These are phyloP conservation scores for Capitella teleta DNA, from an alignment of 1,140 invertebrate genomes.

Conservation along the genomic window DNA sequence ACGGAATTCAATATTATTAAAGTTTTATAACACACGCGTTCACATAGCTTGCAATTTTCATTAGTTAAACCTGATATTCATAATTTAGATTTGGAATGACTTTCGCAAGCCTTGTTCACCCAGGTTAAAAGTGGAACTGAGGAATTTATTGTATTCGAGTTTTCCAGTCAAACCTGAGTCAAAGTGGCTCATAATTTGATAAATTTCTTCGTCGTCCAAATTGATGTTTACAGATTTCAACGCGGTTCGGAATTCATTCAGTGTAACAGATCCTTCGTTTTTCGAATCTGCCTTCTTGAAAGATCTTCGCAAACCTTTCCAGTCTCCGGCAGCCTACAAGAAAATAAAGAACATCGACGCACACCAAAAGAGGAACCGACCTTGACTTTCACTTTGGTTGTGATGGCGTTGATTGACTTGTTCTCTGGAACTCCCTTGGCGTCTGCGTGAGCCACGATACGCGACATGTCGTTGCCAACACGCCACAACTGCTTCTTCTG, in stretches of 20 bases:
- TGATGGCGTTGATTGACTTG: conserved; percentile 31
- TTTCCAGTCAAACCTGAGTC: conserved; percentile 34
- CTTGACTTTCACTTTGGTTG: conserved; percentile 33
- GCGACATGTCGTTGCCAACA: conserved; percentile 36
- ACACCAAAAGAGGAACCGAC: conserved; percentile 13
- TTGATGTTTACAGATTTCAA: conserved; percentile 36
- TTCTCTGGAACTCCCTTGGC: conserved; percentile 30
- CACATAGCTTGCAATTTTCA: background rate
- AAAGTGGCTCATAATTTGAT: conserved; percentile 34
- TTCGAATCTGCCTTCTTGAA: conserved; percentile 35
- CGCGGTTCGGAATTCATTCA: conserved; percentile 36
- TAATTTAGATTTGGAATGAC: background rate
- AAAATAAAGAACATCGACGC: background rate
- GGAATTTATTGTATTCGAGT: conserved; percentile 35
- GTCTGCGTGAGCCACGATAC: conserved; percentile 25
- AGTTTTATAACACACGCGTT: too few species aligned
- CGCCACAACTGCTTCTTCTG: conserved; percentile 32
- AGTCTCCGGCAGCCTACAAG: conserved; percentile 31
- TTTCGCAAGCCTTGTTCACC: background rate
- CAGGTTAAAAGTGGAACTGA: conserved; percentile 32
- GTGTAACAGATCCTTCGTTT: conserved; percentile 30
- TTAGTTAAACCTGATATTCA: background rate
- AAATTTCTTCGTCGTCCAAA: conserved; percentile 37
- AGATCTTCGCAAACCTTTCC: conserved; percentile 37
- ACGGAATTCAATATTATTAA: background rate